These are phyloP conservation scores for Bradysia coprophila DNA, from an alignment of 1,140 invertebrate genomes.

Conservation along the genomic window DNA sequence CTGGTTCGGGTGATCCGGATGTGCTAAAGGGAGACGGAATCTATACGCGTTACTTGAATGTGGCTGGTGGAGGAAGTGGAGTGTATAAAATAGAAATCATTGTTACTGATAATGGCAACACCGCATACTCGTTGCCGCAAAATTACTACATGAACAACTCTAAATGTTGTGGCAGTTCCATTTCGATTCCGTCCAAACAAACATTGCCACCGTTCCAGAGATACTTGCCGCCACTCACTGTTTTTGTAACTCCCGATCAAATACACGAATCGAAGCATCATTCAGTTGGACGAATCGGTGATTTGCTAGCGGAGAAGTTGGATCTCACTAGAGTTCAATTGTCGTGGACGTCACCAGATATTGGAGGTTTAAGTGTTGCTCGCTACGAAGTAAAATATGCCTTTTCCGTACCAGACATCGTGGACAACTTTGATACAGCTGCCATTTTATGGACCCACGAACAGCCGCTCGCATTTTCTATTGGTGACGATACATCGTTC, in stretches of 20 bases:
- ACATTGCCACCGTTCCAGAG: conserved; percentile 27
- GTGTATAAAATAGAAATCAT: conserved; percentile 29
- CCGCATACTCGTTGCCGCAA: conserved; percentile 18
- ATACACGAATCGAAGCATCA: conserved; percentile 7
- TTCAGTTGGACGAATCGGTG: conserved; percentile 24
- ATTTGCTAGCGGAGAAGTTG: conserved; percentile 23
- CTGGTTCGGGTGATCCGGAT: conserved; percentile 43
- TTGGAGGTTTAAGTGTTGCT: conserved; percentile 26
- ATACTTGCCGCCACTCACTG: conserved; percentile 24
- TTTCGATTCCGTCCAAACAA: conserved; percentile 22
- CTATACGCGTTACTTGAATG: conserved; percentile 40
- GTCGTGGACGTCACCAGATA: conserved; percentile 33
- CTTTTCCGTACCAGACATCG: conserved; percentile 20
- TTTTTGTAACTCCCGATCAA: conserved; percentile 17
- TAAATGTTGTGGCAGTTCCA: conserved; percentile 26
- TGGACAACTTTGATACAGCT: conserved; percentile 25
- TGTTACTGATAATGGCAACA: conserved; percentile 28
- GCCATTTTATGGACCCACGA: conserved; percentile 20
- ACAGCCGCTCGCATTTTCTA: conserved; percentile 19
- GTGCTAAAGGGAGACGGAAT: conserved; percentile 42
- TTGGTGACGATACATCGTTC: conserved; percentile 25
- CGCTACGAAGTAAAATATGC: conserved; percentile 29
- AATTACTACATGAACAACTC: conserved; percentile 12
- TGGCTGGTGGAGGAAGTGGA: conserved; percentile 25
- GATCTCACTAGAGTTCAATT: conserved; percentile 24